These are phyloP conservation scores for Amazona ochrocephala DNA, from an alignment of 2,797 vertebrate species.

Conservation along the genomic window DNA sequence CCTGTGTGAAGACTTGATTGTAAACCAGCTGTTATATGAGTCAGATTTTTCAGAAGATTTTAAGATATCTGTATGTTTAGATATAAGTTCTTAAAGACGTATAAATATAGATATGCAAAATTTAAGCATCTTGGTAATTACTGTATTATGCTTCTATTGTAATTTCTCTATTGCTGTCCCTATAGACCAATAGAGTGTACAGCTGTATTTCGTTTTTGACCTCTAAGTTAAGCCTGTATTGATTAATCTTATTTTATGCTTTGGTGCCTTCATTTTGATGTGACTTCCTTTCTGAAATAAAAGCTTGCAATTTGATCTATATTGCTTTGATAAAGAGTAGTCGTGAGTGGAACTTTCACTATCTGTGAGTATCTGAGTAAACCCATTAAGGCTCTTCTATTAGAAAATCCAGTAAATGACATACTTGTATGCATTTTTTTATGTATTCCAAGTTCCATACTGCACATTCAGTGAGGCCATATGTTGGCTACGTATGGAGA, in stretches of 20 bases:
- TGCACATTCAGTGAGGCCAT: not conserved
- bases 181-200: not conserved
- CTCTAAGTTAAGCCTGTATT: not conserved
- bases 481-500: not conserved
- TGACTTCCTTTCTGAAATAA: not conserved
- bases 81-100: not conserved
- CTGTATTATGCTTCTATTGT: not conserved
- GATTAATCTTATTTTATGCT: not conserved
- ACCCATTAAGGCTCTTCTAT: not conserved
- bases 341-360: not conserved
- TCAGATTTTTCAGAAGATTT: not conserved
- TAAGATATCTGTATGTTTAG: not conserved
- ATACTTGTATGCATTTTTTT: not conserved
- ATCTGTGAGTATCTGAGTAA: not conserved
- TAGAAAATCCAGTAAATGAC: not conserved
- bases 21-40: not conserved
- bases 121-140: not conserved
- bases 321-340: not conserved
- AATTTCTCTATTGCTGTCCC: not conserved
- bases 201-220: not conserved
- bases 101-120: not conserved
- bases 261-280: not conserved
- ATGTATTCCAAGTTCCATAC: not conserved
- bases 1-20: not conserved
- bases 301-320: not conserved